A percentile compares a stretch with the other conserved stretches of the same genome.
Conservation (phyloP, 2,888 invertebrate genomes). For the Rotaria socialis region DNA sequence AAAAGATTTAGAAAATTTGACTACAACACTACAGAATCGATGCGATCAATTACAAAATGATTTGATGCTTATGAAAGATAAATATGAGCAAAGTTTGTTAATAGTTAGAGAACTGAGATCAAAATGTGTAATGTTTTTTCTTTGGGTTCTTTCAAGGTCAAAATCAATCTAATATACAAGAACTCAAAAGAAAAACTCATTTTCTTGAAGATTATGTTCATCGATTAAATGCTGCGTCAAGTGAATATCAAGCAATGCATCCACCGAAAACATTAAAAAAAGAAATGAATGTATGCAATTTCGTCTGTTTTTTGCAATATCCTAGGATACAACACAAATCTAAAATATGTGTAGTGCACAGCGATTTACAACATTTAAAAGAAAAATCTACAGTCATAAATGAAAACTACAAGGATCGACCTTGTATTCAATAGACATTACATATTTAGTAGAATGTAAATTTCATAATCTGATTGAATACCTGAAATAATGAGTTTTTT, state of each 20-base stretch:
- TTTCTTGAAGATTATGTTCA: constrained; percentile 53
- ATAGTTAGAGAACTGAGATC: background rate
- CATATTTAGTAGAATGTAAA: no score
- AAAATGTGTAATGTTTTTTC: background rate
- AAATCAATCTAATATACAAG: constrained; percentile 48
- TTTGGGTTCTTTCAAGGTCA: background rate
- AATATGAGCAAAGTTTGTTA: background rate
- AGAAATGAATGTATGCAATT: constrained; percentile 40
- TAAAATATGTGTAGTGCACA: no score
- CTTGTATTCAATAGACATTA: no score
- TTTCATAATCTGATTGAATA: no score
- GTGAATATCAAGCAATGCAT: constrained; percentile 55
- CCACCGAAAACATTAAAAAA: constrained; percentile 50
- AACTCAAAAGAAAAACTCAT: constrained; percentile 54
- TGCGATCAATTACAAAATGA: constrained; percentile 29
- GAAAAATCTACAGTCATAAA: no score
- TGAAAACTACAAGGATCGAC: no score
- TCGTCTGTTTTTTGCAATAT: no score
- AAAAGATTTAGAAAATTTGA: background rate
- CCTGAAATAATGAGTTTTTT: no score
- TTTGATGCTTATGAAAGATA: background rate
- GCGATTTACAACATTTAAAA: no score
- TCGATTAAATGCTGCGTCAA: constrained; percentile 56
- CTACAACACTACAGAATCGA: constrained; percentile 28
- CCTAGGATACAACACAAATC: no score